These are phyloP conservation scores for Micromys minutus DNA, from an alignment of 2,113 vertebrate genomes.

Conservation along the genomic window DNA sequence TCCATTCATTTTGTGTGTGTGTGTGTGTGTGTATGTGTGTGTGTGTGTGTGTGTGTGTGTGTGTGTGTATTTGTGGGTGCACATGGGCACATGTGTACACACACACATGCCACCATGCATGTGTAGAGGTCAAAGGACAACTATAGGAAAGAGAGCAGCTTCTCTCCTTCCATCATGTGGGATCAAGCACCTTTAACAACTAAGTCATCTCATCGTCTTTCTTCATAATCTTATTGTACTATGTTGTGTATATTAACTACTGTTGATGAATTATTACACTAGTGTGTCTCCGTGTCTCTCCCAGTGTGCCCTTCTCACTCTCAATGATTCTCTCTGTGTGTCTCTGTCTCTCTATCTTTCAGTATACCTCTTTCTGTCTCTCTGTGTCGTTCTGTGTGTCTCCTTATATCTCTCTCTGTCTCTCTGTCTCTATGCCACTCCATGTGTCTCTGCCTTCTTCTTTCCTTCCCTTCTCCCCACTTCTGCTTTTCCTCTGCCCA, in stretches of 20 bases:
- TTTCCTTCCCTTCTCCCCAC: background rate
- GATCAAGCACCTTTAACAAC: background rate
- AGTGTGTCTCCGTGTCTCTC: background rate
- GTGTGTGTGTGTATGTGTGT: background rate
- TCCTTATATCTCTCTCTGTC: background rate
- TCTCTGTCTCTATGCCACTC: background rate
- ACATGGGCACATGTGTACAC: accelerated
- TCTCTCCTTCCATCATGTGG: background rate
- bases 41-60: background rate
- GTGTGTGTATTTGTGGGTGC: background rate
- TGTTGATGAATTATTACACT: background rate
- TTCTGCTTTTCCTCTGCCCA: too few species aligned
- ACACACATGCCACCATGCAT: background rate
- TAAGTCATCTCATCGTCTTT: background rate
- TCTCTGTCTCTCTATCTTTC: background rate
- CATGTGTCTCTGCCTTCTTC: too few species aligned
- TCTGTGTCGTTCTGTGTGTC: background rate
- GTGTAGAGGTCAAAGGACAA: background rate
- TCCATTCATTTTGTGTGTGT: background rate
- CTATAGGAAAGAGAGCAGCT: background rate
- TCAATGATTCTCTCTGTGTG: background rate
- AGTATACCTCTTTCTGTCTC: background rate
- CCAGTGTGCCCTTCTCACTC: too few species aligned
- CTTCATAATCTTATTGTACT: background rate
- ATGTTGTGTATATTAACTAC: too few species aligned